Evolutionary conservation across 2,888 invertebrate species (phyloP), one percentile per base, ranked within the genome.

Genomic region (Drosophila mayaguana): DNA sequence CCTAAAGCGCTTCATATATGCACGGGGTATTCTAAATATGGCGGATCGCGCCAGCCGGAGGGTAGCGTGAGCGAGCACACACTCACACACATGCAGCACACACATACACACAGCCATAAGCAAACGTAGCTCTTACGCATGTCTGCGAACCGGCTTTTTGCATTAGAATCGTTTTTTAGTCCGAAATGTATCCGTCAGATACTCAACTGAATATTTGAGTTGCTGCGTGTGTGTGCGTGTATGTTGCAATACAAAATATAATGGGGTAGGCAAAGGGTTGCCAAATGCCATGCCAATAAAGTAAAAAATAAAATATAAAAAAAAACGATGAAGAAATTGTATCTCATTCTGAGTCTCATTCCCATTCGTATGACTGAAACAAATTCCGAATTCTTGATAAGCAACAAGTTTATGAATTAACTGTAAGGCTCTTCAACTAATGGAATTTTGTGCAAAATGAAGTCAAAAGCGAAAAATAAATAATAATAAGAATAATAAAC

Each of bases 201-300:
- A 82, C 76, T 63, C 59, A 70, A 69, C 63, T 63, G 62, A 66
- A 63, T 66, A 50, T 50, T 18, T 48, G 48, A n/a, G 48, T 50
- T 28, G 48, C 48, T 22, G n/a, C 1, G 20, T 51, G 4, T 18
- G 48, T 20, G 20, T 20, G 20, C 36, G 45, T 56, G 46, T 63
- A 75, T 55, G 70, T 70, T 87, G 51, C 72, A 83, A 91, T 82
- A 89, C 74, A 63, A 90, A 91, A 91, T 79, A 75, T 85, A 91
- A 91, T 91, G 91, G 88, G 91, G 90, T 91, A 91, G 91, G 91
- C 90, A 83, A 85, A 85, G 80, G 74, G 83, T 81, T 63, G 64
- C 9, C 38, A 54, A 3, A 63, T 22, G 43, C 22, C 61, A 63
- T 11, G 36, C 36, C 36, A 57, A 22, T 45, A 38, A 57, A 22